phyloP scores from a whole-genome alignment of 2,113 vertebrate species.

The Cavia aperea region DNA sequence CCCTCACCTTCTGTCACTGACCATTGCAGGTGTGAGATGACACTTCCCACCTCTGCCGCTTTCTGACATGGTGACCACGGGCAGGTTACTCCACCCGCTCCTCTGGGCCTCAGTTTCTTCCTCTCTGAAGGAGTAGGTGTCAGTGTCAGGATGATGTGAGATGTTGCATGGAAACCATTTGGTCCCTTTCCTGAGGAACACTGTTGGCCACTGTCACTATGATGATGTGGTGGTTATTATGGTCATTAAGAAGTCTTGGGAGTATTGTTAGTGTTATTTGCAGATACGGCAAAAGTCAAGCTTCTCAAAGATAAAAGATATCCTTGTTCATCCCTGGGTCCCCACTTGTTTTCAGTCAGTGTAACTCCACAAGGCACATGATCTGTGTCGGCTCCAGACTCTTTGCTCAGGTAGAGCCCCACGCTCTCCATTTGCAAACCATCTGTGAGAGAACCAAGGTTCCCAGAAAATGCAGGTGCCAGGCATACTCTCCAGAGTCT shows the following conservation, averaged over 20 bases:
- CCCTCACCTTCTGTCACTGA: background rate
- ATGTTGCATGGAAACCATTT: rapidly evolving
- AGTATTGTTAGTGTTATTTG: background rate
- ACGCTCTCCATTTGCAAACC: background rate
- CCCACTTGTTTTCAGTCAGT: background rate
- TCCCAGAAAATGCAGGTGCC: background rate
- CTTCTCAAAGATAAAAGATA: background rate
- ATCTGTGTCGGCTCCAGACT: background rate
- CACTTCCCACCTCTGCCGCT: background rate
- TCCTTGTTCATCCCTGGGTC: no score
- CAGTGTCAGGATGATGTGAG: background rate
- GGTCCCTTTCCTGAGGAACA: background rate
- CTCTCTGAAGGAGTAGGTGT: background rate
- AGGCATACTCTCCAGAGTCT: background rate
- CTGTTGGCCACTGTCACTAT: background rate
- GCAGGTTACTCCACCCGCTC: no score
- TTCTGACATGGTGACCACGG: rapidly evolving
- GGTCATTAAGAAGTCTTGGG: background rate
- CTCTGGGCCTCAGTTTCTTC: background rate
- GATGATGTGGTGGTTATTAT: no score
- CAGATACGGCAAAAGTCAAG: background rate
- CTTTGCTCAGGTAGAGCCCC: background rate
- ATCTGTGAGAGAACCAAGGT: background rate
- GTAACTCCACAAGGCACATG: background rate
- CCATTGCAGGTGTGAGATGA: background rate